Percentiles rank a stretch among this genome's conserved stretches.
Evolutionary conservation across 2,113 vertebrate genomes (phyloP).

Genomic region (Epinephelus lanceolatus): DNA sequence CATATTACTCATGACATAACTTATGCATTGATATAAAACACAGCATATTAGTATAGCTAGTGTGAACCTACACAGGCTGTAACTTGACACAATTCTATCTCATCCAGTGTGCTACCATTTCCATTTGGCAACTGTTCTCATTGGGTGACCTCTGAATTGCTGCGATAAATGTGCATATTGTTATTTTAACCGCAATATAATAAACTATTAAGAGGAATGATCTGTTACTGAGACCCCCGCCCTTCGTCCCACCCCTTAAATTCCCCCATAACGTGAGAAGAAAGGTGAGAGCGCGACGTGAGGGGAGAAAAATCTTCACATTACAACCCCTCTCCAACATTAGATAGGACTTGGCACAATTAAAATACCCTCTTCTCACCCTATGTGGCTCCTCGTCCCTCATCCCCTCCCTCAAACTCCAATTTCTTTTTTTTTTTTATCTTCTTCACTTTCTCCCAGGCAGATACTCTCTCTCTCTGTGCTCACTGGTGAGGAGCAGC

Average conservation of each 20-base stretch:
- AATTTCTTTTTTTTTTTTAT: slow-evolving; percentile 38
- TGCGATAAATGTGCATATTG: slow-evolving; percentile 60
- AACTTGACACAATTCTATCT: slow-evolving; percentile 43
- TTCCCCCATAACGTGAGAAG: slow-evolving; percentile 57
- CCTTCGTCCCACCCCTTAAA: slow-evolving; percentile 17
- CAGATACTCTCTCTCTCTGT: slow-evolving; percentile 42
- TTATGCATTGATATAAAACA: slow-evolving; percentile 63
- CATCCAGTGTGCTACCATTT: slow-evolving; percentile 65
- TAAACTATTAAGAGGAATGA: slow-evolving; percentile 50
- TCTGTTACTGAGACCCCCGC: slow-evolving; percentile 45
- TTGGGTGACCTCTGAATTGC: slow-evolving; percentile 45
- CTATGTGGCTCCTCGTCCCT: slow-evolving; percentile 36
- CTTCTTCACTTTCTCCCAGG: slow-evolving; percentile 40
- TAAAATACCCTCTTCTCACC: slow-evolving; percentile 67
- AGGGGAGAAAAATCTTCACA: slow-evolving; percentile 57
- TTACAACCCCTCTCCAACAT: slow-evolving; percentile 61
- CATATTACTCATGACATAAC: slow-evolving; percentile 46
- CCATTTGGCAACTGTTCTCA: slow-evolving; percentile 77
- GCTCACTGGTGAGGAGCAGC: slow-evolving; percentile 15
- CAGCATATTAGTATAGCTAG: slow-evolving; percentile 51
- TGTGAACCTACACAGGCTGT: slow-evolving; percentile 55
- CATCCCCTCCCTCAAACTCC: slow-evolving; percentile 48
- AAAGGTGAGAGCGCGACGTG: slow-evolving; percentile 51
- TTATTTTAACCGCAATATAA: slow-evolving; percentile 49
- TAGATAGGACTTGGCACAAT: slow-evolving; percentile 80